phyloP scores from a whole-genome alignment of 2,113 vertebrate genomes.

The Myanophis thanlyinensis region DNA sequence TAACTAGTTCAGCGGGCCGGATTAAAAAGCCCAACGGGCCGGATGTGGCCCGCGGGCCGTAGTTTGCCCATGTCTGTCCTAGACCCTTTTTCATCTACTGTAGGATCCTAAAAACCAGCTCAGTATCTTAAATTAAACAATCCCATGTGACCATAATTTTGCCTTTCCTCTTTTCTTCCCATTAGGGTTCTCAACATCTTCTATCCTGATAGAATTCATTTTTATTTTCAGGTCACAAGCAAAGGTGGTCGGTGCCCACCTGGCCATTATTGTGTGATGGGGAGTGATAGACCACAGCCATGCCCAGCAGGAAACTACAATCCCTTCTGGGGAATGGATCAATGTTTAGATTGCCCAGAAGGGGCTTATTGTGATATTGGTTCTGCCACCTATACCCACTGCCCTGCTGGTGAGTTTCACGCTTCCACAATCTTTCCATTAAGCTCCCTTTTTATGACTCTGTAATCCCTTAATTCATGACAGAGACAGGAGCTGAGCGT shows the following conservation, averaged over 20 bases:
- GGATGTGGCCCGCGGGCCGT: no score
- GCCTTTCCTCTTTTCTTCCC: not conserved
- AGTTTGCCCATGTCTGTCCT: no score
- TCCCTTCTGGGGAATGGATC: slow-evolving; percentile 38
- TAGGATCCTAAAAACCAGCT: not conserved
- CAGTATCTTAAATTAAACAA: not conserved
- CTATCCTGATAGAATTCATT: not conserved
- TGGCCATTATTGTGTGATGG: slow-evolving; percentile 78
- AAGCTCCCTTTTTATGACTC: no score
- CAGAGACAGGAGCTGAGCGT: no score
- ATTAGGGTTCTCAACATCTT: not conserved
- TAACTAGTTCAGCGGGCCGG: no score
- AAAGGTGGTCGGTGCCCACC: slow-evolving; percentile 75
- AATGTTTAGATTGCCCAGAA: slow-evolving; percentile 59
- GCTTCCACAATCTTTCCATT: fast-evolving
- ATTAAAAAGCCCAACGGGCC: no score
- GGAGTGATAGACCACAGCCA: slow-evolving; percentile 71
- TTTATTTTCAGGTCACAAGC: slow-evolving; percentile 15
- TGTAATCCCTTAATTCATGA: no score
- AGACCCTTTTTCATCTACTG: not conserved
- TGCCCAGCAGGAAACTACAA: slow-evolving; percentile 80
- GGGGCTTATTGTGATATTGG: slow-evolving; percentile 59
- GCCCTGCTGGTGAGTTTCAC: slow-evolving; percentile 56
- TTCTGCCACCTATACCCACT: slow-evolving; percentile 22
- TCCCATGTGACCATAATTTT: not conserved